Base-by-base conservation (phyloP, 2,888 invertebrate species). In the Holacanthella duospinosa region DNA sequence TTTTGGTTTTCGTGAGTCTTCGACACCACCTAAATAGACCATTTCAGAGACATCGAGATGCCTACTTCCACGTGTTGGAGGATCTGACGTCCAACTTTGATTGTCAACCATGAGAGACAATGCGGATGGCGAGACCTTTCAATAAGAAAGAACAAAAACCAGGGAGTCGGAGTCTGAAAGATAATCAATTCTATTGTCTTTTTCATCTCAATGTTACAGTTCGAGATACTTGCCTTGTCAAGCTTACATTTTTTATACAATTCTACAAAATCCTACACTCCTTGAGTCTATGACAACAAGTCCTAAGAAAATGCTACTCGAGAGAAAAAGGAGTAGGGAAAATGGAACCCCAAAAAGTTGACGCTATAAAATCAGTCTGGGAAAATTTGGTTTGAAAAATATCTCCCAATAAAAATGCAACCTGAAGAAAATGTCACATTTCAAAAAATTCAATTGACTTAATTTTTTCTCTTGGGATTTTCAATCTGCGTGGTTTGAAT, bases 11-110 rank as follows among this genome's bases (percentile, higher is more conserved):
- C 65, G 66, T 27, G 65, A 67, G 43, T 72, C 72, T 59, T 72
- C 72, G 9, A 70, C 66, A 4, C 72, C 72, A 6, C 72, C 72
- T 27, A 72, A 61, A 63, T 70, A 72, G 57, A 72, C 66, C 64
- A 69, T 65, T 56, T 72, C 72, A 25, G 72, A 72, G 60, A 72
- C 72, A 63, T 72, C 72, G 62, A 72, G 66, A 64, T 71, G 70
- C 24, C 72, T 48, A 43, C 71, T 72, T 58, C 72, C 72, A 29
- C 71, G 58, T 28, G 55, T 43, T 2, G 69, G 67, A 28, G 65
- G 65, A 54, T 71, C 69, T n/a, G 68, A 67, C 27, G 64, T 65
- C 67, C 67, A 67, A 43, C 61, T 71, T 64, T 67, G 62, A 65
- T 72, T 70, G 67, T 71, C 71, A 58, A 72, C 70, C 68, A 56